A percentile compares a stretch with the other conserved stretches of the same genome.
These are phyloP conservation scores for Drosophila cardini DNA, from an alignment of 1,140 invertebrate species.

Conservation along the genomic window DNA sequence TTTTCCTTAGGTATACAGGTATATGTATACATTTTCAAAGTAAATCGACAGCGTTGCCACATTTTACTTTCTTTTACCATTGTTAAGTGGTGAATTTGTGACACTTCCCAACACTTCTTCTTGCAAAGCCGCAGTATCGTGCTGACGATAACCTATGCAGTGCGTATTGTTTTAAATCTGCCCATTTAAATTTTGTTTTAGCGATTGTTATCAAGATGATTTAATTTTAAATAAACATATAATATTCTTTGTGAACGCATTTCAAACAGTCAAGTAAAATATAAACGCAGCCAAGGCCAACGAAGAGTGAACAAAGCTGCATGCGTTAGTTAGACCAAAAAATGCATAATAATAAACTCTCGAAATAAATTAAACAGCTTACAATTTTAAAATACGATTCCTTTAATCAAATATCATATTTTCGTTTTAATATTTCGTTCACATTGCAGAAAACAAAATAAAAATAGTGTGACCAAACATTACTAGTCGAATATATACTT, in stretches of 20 bases:
- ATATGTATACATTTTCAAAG: conserved; percentile 27
- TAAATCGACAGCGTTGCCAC: conserved; percentile 19
- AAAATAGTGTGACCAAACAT: conserved; percentile 29
- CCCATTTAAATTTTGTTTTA: not conserved
- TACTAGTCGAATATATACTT: conserved; percentile 5
- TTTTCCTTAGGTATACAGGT: conserved; percentile 19
- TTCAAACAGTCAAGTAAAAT: too few relatives aligned
- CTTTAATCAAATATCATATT: not conserved
- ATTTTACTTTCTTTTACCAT: not conserved
- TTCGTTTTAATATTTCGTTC: not conserved
- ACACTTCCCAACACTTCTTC: conserved; percentile 14
- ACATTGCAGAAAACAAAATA: not conserved
- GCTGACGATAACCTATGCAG: too few relatives aligned
- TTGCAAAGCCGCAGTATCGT: not conserved
- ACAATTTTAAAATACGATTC: not conserved
- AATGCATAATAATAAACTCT: too few relatives aligned
- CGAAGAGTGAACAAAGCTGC: too few relatives aligned
- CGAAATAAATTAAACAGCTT: too few relatives aligned
- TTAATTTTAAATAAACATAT: too few relatives aligned
- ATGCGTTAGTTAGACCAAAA: too few relatives aligned
- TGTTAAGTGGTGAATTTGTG: not conserved
- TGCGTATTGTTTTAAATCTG: too few relatives aligned
- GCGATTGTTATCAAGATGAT: too few relatives aligned
- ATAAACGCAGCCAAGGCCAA: too few relatives aligned
- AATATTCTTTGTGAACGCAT: too few relatives aligned